phyloP scores from a whole-genome alignment of 2,113 vertebrate species.

The Myiagra hebetior region DNA sequence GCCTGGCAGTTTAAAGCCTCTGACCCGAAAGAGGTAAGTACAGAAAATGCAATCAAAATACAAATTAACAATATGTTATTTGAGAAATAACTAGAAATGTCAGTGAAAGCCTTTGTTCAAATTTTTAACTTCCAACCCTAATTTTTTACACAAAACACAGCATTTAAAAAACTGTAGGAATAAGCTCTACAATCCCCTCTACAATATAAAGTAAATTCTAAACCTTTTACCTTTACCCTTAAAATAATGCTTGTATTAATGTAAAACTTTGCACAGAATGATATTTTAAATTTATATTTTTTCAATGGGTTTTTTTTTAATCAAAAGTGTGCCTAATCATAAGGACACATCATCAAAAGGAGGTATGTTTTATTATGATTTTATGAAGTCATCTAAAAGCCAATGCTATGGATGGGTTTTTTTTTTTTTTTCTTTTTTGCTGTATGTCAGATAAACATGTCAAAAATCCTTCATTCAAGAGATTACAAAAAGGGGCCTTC shows the following conservation, averaged over 20 bases:
- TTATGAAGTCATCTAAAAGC: background rate
- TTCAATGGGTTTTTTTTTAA: background rate
- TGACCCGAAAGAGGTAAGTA: background rate
- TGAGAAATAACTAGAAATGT: background rate
- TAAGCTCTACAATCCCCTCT: background rate
- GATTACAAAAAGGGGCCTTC: background rate
- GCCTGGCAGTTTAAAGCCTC: background rate
- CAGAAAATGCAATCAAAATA: background rate
- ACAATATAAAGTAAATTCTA: background rate
- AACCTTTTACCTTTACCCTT: background rate
- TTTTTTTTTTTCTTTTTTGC: background rate
- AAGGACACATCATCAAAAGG: background rate
- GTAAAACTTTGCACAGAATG: background rate
- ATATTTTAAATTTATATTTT: background rate
- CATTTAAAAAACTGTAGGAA: background rate
- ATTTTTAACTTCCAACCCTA: background rate
- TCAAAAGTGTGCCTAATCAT: background rate
- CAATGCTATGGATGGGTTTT: rapidly evolving
- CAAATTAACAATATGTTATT: background rate
- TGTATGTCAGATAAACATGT: background rate
- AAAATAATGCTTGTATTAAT: background rate
- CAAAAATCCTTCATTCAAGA: background rate
- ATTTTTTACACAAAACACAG: background rate
- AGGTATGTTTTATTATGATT: background rate
- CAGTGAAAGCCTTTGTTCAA: background rate